These are phyloP conservation scores for Vicugna pacos DNA, from an alignment of 2,113 vertebrate genomes.

Conservation along the genomic window DNA sequence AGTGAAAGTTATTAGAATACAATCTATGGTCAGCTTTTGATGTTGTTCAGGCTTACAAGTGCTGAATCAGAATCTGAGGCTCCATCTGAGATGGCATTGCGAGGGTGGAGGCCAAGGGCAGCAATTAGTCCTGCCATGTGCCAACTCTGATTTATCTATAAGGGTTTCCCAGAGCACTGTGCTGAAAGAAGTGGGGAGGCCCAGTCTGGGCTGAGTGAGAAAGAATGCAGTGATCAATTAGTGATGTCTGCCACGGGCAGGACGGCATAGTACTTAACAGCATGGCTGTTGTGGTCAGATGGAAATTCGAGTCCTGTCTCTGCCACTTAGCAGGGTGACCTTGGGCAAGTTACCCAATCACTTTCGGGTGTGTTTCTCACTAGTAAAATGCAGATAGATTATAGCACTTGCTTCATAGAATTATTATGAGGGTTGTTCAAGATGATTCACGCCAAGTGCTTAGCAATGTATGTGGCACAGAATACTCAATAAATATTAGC, in stretches of 20 bases:
- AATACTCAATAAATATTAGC: constrained; percentile 38
- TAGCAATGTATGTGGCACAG: constrained; percentile 7
- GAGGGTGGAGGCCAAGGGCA: background rate
- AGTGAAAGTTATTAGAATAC: background rate
- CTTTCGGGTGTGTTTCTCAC: constrained; percentile 26
- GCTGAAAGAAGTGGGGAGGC: background rate
- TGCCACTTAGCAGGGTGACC: background rate
- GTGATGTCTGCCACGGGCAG: background rate
- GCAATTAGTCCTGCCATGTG: background rate
- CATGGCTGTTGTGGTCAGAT: background rate
- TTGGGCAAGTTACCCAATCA: constrained; percentile 6
- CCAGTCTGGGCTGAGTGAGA: background rate
- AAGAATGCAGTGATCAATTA: background rate
- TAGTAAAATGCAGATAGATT: background rate
- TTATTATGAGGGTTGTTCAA: background rate
- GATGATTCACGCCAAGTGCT: background rate
- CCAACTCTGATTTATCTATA: background rate
- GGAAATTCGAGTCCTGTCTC: background rate
- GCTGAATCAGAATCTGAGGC: background rate
- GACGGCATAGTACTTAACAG: background rate
- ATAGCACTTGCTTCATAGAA: background rate
- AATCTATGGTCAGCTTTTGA: background rate
- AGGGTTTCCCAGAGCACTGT: background rate
- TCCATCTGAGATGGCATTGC: background rate
- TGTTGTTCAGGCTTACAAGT: background rate